Evolutionary conservation across 2,797 vertebrate genomes (phyloP).

Genomic region (Apogon hyalosoma): DNA sequence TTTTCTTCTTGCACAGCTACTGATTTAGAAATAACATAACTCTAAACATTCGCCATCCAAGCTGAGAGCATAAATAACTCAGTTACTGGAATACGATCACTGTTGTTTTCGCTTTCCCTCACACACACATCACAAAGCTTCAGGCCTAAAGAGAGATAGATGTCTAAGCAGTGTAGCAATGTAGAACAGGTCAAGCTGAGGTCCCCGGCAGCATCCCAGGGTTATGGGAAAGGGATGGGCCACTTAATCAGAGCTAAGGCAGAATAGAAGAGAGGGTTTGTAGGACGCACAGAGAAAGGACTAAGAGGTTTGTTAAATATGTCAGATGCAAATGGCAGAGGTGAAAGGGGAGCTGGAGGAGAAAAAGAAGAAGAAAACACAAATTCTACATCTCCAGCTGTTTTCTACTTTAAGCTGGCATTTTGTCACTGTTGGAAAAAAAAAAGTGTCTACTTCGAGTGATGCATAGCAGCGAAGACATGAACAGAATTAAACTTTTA

Average conservation of each 20-base stretch:
- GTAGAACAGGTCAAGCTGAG: conserved; percentile 57
- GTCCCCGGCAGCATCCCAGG: conserved; percentile 63
- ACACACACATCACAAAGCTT: conserved; percentile 30
- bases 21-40: conserved; percentile 45
- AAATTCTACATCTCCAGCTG: conserved; percentile 2
- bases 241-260: conserved; percentile 42
- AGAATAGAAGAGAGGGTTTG: conserved; percentile 36
- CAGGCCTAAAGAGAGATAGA: conserved; percentile 39
- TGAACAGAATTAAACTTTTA: too few relatives aligned
- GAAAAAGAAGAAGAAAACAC: conserved; percentile 5
- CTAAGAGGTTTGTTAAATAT: conserved; percentile 6
- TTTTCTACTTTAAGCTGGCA: background rate
- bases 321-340: conserved; percentile 35
- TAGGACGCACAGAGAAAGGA: conserved; percentile 35
- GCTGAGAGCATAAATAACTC: conserved; percentile 55
- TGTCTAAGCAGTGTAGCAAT: conserved; percentile 41
- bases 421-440: background rate
- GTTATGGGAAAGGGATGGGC: conserved; percentile 78
- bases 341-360: conserved; percentile 19
- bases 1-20: conserved; percentile 8
- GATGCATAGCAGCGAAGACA: too few relatives aligned
- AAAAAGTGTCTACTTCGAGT: too few relatives aligned
- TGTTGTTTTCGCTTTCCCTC: conserved; percentile 46
- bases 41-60: conserved; percentile 38
- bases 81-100: conserved; percentile 45